These are phyloP conservation scores for Diachrysia chrysitis DNA, from an alignment of 2,888 invertebrate species.

Conservation along the genomic window DNA sequence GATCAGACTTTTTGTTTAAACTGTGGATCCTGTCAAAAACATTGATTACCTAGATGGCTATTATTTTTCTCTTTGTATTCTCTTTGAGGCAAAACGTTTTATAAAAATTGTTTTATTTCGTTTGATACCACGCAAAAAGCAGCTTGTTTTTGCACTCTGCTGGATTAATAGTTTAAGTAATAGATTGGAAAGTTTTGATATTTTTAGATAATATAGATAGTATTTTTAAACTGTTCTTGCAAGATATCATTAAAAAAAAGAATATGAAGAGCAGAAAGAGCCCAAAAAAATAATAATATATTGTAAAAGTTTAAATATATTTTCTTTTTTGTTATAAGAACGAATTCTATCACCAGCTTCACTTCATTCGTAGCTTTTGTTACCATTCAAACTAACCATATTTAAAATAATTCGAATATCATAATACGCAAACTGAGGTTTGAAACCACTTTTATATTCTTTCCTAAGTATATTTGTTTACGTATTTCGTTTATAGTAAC, in stretches of 20 bases:
- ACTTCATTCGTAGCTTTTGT: too few relatives aligned
- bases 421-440: too few relatives aligned
- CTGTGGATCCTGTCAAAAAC: conserved; percentile 38
- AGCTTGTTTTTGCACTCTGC: conserved; percentile 14
- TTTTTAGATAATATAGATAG: not conserved
- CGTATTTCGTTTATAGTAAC: not conserved
- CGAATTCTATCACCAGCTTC: too few relatives aligned
- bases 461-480: too few relatives aligned
- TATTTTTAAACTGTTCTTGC: not conserved
- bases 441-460: too few relatives aligned
- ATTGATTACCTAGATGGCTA: conserved; percentile 48
- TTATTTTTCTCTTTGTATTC: conserved; percentile 23
- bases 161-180: not conserved
- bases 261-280: too few relatives aligned
- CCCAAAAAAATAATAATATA: too few relatives aligned
- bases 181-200: not conserved
- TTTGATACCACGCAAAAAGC: not conserved
- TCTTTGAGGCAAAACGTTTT: conserved; percentile 23
- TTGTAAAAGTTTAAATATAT: too few relatives aligned
- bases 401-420: too few relatives aligned
- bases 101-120: conserved; percentile 3
- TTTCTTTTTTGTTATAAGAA: too few relatives aligned
- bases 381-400: too few relatives aligned
- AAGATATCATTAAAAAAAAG: too few relatives aligned
- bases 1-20: conserved; percentile 33